Base-by-base conservation (phyloP, 2,797 vertebrate genomes). In the Eulemur rubriventer region DNA sequence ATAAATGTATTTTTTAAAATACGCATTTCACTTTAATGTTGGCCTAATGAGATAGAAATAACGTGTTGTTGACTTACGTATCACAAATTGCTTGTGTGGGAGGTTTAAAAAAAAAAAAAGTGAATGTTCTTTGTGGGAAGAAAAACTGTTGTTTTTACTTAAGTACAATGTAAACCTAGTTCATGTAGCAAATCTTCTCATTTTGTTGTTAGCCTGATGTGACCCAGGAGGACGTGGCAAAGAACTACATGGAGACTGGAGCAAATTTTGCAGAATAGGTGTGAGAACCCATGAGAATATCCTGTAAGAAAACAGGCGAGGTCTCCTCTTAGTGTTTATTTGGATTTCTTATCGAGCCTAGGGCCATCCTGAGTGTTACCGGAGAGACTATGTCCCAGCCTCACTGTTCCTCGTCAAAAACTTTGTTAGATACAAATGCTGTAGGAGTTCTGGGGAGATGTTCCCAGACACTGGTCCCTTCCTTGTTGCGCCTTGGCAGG, bases 91-190 rank as follows among this genome's bases (percentile, higher is more conserved):
- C 88, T 78, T 50, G 5, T 85, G 67, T 88, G 50, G 55, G 73
- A 91, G 79, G 48, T 35, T 59, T 72, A 41, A 41, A 43, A 48
- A 57, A 43, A 38, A 57, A 48, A 35, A 69, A 38, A 82, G 41
- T 67, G 61, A 26, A 35, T 87, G 5, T 76, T 93, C 55, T 97
- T 78, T 80, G 33, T 93, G 41, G 91, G 18, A 65, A 85, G 55
- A 90, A 87, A 82, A 92, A 76, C 61, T 61, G 20, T 75, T 86
- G 69, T 75, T 83, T 96, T 87, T 50, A 30, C 20, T 52, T 46
- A 84, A 61, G 80, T 87, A 84, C 48, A 91, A 63, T 41, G 14
- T 92, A 78, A 95, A 76, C 41, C 76, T 43, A 63, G 16, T 72
- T 76, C 57, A 35, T 2, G 13, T 55, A 65, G 81, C 43, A 88